Percentiles rank a stretch among this genome's conserved stretches.
Evolutionary conservation across 2,888 invertebrate genomes (phyloP).

Genomic region (Exephanes ischioxanthus): DNA sequence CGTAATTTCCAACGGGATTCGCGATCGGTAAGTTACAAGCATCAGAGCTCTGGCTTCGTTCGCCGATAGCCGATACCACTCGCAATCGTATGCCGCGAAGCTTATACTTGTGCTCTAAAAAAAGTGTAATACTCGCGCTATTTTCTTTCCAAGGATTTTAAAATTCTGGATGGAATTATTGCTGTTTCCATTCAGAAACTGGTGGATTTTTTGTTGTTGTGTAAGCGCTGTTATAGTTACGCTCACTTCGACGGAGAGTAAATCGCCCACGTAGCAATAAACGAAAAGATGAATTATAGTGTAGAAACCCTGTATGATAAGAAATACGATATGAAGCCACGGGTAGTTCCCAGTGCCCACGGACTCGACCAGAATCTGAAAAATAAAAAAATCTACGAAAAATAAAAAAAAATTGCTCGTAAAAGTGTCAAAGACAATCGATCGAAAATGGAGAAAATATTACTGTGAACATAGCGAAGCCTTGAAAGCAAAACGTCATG

Average conservation of each 20-base stretch:
- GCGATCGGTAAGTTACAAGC: conserved; percentile 68
- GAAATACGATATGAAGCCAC: not conserved
- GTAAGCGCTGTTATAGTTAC: no score
- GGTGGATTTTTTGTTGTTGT: no score
- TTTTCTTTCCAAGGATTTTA: not conserved
- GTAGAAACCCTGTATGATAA: not conserved
- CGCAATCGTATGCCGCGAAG: conserved; percentile 68
- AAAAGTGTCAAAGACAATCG: not conserved
- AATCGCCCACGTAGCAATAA: conserved; percentile 64
- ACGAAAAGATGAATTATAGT: conserved; percentile 60
- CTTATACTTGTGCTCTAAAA: conserved; percentile 71
- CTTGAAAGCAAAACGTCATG: conserved; percentile 65
- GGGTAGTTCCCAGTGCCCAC: conserved; percentile 9
- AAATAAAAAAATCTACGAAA: no score
- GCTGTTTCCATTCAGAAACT: no score
- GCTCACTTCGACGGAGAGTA: conserved; percentile 44
- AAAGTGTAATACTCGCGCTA: not conserved
- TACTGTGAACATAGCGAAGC: conserved; percentile 61
- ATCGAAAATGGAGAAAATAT: not conserved
- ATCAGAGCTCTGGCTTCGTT: conserved; percentile 67
- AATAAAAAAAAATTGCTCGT: not conserved
- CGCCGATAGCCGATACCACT: conserved; percentile 73
- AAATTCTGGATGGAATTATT: no score
- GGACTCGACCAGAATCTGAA: conserved; percentile 34
- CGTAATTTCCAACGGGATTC: conserved; percentile 72